Base-by-base conservation (phyloP, 2,113 vertebrate genomes). In the Rhabdomys dilectus region DNA sequence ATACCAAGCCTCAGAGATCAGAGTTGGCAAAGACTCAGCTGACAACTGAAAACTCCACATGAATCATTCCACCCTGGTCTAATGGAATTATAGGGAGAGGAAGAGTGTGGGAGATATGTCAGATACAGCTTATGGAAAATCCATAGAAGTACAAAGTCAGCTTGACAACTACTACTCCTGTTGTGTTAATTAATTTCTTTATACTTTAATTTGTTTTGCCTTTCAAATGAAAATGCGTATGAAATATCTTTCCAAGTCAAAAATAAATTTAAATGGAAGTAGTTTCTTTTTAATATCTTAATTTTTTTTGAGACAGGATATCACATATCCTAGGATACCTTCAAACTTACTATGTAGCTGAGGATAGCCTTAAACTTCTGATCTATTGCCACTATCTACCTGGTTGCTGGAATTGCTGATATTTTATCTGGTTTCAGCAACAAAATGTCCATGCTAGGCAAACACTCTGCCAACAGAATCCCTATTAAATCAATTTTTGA, bases 211-310 rank as follows among this genome's bases (percentile, higher is more conserved):
- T 80, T 84, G 4, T 45, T 62, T 51, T 26, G 22, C 1, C 13
- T 53, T 53, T 0, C 22, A 58, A 75, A 22, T 17, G 12, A 66
- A 62, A 58, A 53, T 51, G 16, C 1, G 58, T 29, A 77, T 34
- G n/a, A 66, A 64, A 51, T 80, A 66, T 5, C 11, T 89, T 91
- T 45, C 24, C 0, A 7, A 10, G 8, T 34, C 64, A 93, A 21
- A 72, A 68, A 81, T 73, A 75, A 87, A 94, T n/a, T 95, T 26
- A 80, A 93, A 72, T 56, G 26, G 90, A 15, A 58, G 39, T 36
- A 64, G 7, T 48, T 88, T 56, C 22, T 42, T 73, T 42, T 39
- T 56, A 58, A 58, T 31, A 31, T 12, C 56, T 68, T 86, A 21
- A 21, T 34, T 51, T 48, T 87, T 72, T 36, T 70, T 51, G 6